Conservation (phyloP, 2,888 invertebrate species). For the Hirtodrosophila duncani region DNA sequence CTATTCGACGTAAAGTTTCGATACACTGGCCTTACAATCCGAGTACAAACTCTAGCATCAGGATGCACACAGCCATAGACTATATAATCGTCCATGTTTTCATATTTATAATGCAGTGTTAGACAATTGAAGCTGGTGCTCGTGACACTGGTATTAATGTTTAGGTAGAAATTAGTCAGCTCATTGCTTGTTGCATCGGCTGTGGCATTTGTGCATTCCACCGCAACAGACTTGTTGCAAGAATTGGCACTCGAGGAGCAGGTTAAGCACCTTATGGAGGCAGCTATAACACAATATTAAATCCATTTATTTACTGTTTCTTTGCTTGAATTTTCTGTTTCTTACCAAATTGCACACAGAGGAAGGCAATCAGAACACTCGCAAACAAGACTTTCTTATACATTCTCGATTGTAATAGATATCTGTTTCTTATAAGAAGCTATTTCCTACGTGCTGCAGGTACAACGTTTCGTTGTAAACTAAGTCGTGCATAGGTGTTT, state of each 20-base stretch:
- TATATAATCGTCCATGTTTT: constrained; percentile 16
- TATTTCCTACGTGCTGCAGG: background rate
- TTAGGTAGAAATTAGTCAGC: constrained; percentile 14
- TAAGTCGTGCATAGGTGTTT: too few species aligned
- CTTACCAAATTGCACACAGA: constrained; percentile 43
- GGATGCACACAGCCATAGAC: constrained; percentile 50
- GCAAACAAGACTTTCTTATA: constrained; percentile 24
- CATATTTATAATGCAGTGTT: constrained; percentile 25
- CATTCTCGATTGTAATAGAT: constrained; percentile 30
- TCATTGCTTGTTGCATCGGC: constrained; percentile 37
- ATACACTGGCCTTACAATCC: constrained; percentile 32
- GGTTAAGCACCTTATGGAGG: constrained; percentile 42
- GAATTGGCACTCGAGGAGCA: constrained; percentile 28
- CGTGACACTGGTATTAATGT: constrained; percentile 24
- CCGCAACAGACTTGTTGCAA: constrained; percentile 35
- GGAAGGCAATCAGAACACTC: constrained; percentile 30
- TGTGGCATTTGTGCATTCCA: constrained; percentile 30
- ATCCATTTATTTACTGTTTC: too few species aligned
- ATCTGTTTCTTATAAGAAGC: background rate
- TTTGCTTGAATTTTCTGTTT: background rate
- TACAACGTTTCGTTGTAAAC: constrained; percentile 6
- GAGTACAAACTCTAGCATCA: constrained; percentile 17
- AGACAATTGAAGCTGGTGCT: constrained; percentile 41
- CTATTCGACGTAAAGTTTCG: background rate
- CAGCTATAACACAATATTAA: constrained; percentile 13